These are phyloP conservation scores for Lineus longissimus DNA, from an alignment of 1,140 invertebrate species.

Conservation along the genomic window DNA sequence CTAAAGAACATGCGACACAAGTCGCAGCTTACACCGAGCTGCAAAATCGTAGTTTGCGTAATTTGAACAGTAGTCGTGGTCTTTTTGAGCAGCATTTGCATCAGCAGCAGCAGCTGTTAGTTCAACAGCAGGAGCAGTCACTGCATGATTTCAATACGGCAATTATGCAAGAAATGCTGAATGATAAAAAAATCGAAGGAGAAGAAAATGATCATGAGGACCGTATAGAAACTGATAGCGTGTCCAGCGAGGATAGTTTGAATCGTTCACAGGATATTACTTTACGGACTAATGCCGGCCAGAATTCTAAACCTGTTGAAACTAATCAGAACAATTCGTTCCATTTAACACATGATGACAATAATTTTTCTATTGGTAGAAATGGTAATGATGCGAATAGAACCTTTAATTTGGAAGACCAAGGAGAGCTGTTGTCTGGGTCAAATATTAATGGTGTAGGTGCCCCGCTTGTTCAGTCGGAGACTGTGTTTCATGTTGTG, in stretches of 20 bases:
- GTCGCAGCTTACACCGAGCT: conserved; percentile 20
- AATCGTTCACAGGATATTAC: conserved; percentile 10
- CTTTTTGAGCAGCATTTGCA: conserved; percentile 47
- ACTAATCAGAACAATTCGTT: neutral
- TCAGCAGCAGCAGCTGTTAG: conserved; percentile 24
- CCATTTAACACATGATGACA: neutral
- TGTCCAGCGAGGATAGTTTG: conserved; percentile 38
- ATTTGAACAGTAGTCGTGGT: conserved; percentile 32
- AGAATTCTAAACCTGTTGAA: too few species aligned
- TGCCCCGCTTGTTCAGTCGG: too few species aligned
- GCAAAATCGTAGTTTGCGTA: conserved; percentile 32
- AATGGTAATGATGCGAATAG: neutral
- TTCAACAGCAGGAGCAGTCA: conserved; percentile 34
- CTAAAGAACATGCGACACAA: conserved; percentile 8
- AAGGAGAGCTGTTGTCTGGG: neutral
- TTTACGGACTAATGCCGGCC: neutral
- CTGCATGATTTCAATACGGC: conserved; percentile 36
- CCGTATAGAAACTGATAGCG: conserved; percentile 25
- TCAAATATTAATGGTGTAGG: neutral
- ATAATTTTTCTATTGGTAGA: neutral
- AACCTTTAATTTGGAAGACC: neutral
- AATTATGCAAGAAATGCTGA: conserved; percentile 30
- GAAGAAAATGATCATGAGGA: conserved; percentile 7
- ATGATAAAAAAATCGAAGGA: conserved; percentile 15
- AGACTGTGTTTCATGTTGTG: too few species aligned